phyloP scores from a whole-genome alignment of 2,888 invertebrate genomes.

The Plagiodera versicolora region DNA sequence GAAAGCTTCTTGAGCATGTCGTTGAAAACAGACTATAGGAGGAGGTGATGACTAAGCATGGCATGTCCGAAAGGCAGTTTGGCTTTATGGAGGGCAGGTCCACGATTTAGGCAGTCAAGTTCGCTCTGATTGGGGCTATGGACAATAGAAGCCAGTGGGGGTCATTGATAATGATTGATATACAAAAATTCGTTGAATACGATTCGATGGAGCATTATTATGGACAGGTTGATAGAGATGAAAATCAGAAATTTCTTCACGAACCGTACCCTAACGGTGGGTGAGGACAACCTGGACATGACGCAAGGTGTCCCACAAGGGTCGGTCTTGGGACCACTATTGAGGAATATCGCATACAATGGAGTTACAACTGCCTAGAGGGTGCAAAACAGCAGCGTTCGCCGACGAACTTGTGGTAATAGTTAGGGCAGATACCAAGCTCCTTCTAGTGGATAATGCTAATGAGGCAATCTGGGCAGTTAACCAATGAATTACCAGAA shows the following conservation, averaged over 20 bases:
- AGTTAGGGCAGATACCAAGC: constrained; percentile 6
- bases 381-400: constrained; percentile 11
- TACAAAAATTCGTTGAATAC: constrained; percentile 12
- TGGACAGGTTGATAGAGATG: neutral
- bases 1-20: constrained; percentile 1
- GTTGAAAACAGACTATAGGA: neutral
- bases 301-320: constrained; percentile 20
- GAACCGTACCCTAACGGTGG: neutral
- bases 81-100: constrained; percentile 3
- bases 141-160: constrained; percentile 3
- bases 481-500: neutral
- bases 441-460: too few species aligned
- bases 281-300: too few species aligned
- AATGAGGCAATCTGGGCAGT: neutral
- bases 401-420: constrained; percentile 25
- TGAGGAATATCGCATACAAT: constrained; percentile 26
- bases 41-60: neutral
- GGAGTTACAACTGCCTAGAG: constrained; percentile 11
- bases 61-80: neutral
- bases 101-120: too few species aligned
- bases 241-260: neutral
- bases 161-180: neutral
- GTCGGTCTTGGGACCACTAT: constrained; percentile 21
- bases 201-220: neutral
- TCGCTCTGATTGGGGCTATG: too few species aligned